Evolutionary conservation across 2,113 vertebrate species (phyloP).

Genomic region (Synchiropus splendidus): DNA sequence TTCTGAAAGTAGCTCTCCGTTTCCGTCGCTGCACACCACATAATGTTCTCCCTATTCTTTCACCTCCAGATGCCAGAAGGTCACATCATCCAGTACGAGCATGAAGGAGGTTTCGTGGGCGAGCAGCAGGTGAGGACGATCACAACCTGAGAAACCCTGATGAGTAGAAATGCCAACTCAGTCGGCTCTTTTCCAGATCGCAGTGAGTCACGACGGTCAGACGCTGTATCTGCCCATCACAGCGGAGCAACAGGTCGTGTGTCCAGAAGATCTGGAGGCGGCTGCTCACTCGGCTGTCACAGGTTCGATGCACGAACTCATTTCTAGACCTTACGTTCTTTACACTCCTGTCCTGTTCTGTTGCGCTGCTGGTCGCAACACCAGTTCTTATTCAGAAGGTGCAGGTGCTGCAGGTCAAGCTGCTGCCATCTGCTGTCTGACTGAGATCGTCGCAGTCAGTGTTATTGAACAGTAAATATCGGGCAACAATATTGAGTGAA

Average conservation of each 20-base stretch:
- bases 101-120: conserved; percentile 77
- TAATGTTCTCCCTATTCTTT: background rate
- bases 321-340: too few species aligned
- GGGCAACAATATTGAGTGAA: too few species aligned
- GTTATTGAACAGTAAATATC: too few species aligned
- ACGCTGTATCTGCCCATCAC: conserved; percentile 90
- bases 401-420: too few species aligned
- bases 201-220: conserved; percentile 71
- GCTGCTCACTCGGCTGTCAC: conserved; percentile 83
- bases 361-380: too few species aligned
- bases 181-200: conserved; percentile 54
- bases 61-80: conserved; percentile 81
- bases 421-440: background rate
- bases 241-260: conserved; percentile 80
- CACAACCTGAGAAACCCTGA: background rate
- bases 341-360: too few species aligned
- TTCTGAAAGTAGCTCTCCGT: conserved; percentile 1
- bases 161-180: too few species aligned
- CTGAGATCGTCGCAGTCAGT: too few species aligned
- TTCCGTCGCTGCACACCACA: background rate
- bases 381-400: too few species aligned
- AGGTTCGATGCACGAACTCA: too few species aligned
- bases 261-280: conserved; percentile 81
- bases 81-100: conserved; percentile 93
- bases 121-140: conserved; percentile 76